Evolutionary conservation across 2,797 vertebrate genomes (phyloP), one percentile per base, ranked within the genome.

Genomic region (Phrynocephalus guinanensis): DNA sequence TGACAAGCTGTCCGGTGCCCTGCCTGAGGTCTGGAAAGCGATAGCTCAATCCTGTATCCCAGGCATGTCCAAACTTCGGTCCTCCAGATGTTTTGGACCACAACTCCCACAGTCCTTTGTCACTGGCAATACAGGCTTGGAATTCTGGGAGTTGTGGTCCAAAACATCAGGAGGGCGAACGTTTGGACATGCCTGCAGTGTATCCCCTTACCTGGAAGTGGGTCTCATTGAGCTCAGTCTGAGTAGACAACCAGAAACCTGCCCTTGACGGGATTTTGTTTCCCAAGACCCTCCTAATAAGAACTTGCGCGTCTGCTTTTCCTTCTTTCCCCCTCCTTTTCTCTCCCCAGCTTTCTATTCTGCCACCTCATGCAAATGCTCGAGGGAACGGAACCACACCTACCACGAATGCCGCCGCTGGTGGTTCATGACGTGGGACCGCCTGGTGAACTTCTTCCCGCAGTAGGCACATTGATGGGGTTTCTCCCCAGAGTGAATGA

Each of bases 401-500:
- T 85, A 88, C 87, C 87, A 88, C 0, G 87, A 88, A 50, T 95
- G 92, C 73, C 90, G 90, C 66, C 93, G 89, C 77, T 86, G 92
- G 76, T 95, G 92, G 87, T 93, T 91, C 30, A 84, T 90, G 16
- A 94, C 90, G 28, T 91, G 92, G 5, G 92, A 92, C 15, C 89
- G 89, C 24, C 91, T 88, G 11, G 86, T 93, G 70, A 94, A 94
- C 30, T 84, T 92, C 73, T 94, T 93, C 20, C 89, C 90, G 10
- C 93, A 93, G 20, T 91, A 82, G 5, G 66, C 28, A 30, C 93
- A 95, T 28, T 60, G 89, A 44, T 87, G 93, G 1, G 92, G 91
- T 75, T 87, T 94, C 84, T 93, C 94, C 63, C 92, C 92, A 9
- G 90, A 89, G 52, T 93, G 93, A 76, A 92, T 87, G 83, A 92